Base-by-base conservation (phyloP, 2,113 vertebrate genomes). In the Pristiophorus japonicus region DNA sequence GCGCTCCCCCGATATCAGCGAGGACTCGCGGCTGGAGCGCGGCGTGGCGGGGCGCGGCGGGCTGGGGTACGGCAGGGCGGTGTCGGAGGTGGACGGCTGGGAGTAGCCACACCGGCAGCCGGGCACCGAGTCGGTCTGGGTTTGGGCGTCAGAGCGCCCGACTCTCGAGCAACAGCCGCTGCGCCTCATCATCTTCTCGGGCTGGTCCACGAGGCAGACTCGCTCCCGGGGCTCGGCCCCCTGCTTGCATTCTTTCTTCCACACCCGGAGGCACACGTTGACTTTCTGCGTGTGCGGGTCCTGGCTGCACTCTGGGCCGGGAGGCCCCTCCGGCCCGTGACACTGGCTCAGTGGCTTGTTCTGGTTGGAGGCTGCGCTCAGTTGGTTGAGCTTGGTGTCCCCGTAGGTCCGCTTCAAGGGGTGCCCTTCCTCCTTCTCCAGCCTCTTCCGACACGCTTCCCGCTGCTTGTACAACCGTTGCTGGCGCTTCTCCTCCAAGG, bases 201-300 rank as follows among this genome's bases (percentile, higher is more conserved):
- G 24, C 12, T 3, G 38, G 4, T 42, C 38, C 0, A 18, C 1
- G 2, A n/a, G 6, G 27, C 6, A 7, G 3, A 1, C 7, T 2
- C 4, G 18, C 8, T 3, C 38, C 51, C 47, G 24, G 47, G 24
- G 24, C 24, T 12, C 27, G 47, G 47, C 8, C 88, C 88, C 30
- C 34, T 38, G 38, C 42, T 45, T 42, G 2, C 0, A 7, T 5
- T 34, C 27, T 30, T 34, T 75, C 30, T 27, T 20, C 27, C 27
- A 22, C 4, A 24, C 5, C 10, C 10, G 59, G 66, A 4, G 2
- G 10, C 0, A 11, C 59, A 59, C 0, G 59, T 59, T 59, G 59
- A 8, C 0, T 8, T 75, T 27, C 70, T 30, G 70, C 30, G 59
- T 11, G 5, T 59, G 59, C 10, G 59, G 59, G 59, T 6, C 6